Percentiles rank a stretch among this genome's conserved stretches.
phyloP scores from a whole-genome alignment of 2,113 vertebrate species.

The Hirundichthys speculiger region DNA sequence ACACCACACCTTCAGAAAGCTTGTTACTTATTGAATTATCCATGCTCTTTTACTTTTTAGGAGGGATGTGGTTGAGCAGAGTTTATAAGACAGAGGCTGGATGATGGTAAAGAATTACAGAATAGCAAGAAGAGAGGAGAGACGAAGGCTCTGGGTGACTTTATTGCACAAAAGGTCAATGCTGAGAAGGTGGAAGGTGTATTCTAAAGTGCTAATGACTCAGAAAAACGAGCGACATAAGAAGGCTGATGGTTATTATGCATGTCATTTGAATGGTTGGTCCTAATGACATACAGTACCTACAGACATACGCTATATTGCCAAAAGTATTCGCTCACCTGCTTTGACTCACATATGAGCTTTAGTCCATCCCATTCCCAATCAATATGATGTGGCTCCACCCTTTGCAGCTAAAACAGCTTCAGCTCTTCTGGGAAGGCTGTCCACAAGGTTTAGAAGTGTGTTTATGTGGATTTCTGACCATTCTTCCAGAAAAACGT shows the following conservation, averaged over 20 bases:
- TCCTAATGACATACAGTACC: neutral
- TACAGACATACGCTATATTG: neutral
- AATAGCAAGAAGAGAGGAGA: neutral
- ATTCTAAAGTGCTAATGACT: neutral
- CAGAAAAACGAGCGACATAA: neutral
- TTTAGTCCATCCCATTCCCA: no score
- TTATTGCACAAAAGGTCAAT: neutral
- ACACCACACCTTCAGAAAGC: neutral
- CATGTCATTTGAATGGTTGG: neutral
- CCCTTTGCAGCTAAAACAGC: no score
- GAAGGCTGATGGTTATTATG: neutral
- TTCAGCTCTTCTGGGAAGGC: no score
- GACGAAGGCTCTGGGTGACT: neutral
- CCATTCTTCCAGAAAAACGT: no score
- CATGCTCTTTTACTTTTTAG: neutral
- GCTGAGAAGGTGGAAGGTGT: neutral
- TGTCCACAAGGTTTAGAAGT: no score
- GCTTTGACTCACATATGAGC: no score
- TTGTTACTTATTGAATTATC: neutral
- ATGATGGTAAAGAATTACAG: neutral
- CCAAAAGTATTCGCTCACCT: no score
- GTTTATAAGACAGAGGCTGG: neutral
- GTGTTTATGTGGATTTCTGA: no score
- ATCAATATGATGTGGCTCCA: no score
- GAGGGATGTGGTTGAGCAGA: neutral